Base-by-base conservation (phyloP, 2,113 vertebrate genomes). In the Datnioides undecimradiatus region DNA sequence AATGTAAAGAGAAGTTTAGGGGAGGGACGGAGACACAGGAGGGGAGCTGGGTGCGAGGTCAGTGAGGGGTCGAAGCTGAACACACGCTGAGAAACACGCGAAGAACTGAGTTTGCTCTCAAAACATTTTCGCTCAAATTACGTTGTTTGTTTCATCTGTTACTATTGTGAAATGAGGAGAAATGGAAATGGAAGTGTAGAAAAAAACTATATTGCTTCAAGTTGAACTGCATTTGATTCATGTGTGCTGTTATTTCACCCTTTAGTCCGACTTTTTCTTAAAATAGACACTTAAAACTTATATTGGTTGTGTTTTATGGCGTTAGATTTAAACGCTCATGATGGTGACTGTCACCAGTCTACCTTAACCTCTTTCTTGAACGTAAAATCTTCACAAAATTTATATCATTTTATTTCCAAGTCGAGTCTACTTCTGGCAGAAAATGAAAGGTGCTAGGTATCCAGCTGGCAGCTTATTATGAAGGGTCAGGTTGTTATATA, bases 41-140 rank as follows among this genome's bases (percentile, higher is more conserved):
- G 48, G 17, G 17, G n/a, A 29, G 31, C 23, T 63, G n/a, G n/a
- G n/a, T n/a, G 3, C 31, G 41, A 69, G 63, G 73, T 65, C 69
- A 78, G n/a, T 41, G 25, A 54, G 5, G 10, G 60, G 60, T 13
- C 73, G 77, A 21, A 3, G 6, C 23, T 13, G 2, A 59, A 9
- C 54, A 19, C 19, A 41, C n/a, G 51, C 4, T 23, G 19, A 27
- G 6, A 65, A 33, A 65, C 11, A 64, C 29, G 23, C 27, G 14
- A n/a, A 14, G 11, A 7, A 17, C n/a, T n/a, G n/a, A n/a, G n/a
- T n/a, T n/a, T n/a, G n/a, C n/a, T 43, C 27, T 55, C 16, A 27
- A 13, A 52, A 16, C 33, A 33, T 1, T 49, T 66, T 49, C 40
- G 10, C 21, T n/a, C 19, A n/a, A 12, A 51, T 25, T n/a, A 51